These are phyloP conservation scores for Zosterops japonicus DNA, from an alignment of 2,113 vertebrate species.

Conservation along the genomic window DNA sequence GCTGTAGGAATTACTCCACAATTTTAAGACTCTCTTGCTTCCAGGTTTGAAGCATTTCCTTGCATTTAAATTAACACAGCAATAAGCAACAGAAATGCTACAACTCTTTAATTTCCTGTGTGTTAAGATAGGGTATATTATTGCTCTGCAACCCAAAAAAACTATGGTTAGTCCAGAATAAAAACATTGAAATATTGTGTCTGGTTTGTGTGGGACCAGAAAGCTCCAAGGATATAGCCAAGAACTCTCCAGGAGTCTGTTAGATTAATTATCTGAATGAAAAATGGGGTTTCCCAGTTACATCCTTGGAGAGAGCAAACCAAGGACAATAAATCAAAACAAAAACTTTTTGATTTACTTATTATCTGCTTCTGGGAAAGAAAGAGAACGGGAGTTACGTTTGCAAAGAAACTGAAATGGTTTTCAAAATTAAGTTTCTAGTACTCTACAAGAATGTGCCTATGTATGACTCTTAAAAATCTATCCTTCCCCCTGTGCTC, in stretches of 20 bases:
- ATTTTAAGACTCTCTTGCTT: neutral
- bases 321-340: neutral
- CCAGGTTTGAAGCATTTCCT: neutral
- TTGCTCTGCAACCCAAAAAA: neutral
- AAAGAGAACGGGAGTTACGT: rapidly evolving
- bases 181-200: rapidly evolving
- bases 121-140: rapidly evolving
- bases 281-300: neutral
- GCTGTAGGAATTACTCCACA: neutral
- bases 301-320: neutral
- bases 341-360: neutral
- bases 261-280: neutral
- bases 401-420: rapidly evolving
- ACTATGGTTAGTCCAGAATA: neutral
- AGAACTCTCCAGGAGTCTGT: neutral
- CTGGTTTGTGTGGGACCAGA: neutral
- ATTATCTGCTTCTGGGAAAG: neutral
- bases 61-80: neutral
- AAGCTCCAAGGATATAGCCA: neutral
- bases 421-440: neutral
- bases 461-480: rapidly evolving
- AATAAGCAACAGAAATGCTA: rapidly evolving
- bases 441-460: rapidly evolving
- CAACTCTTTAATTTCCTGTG: rapidly evolving
- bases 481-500: rapidly evolving